Conservation (phyloP, 2,113 vertebrate species). For the Riparia riparia region DNA sequence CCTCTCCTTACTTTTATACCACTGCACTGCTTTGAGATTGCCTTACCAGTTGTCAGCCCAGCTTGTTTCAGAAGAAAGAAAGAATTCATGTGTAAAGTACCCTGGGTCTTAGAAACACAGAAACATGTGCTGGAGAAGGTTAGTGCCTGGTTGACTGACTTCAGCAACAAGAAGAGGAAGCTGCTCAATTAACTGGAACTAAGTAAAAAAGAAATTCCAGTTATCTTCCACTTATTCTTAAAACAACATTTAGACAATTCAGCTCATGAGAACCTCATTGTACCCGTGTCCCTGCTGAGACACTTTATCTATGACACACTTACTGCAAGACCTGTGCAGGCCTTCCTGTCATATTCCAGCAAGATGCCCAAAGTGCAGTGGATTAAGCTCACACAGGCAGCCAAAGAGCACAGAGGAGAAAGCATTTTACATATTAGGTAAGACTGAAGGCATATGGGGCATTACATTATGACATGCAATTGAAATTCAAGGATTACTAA, state of each 20-base stretch:
- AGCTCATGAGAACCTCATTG: not conserved
- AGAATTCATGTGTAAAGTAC: slow-evolving; percentile 61
- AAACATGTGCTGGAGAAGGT: slow-evolving; percentile 40
- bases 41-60: slow-evolving; percentile 53
- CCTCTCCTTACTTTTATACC: not conserved
- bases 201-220: slow-evolving; percentile 7
- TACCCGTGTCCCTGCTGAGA: not conserved
- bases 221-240: not conserved
- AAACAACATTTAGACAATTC: not conserved
- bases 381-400: not conserved
- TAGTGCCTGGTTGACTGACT: slow-evolving; percentile 34
- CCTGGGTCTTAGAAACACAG: slow-evolving; percentile 37
- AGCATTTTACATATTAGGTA: not conserved
- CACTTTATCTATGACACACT: not conserved
- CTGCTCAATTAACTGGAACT: not conserved
- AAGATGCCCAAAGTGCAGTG: accelerated
- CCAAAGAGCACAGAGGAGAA: not conserved
- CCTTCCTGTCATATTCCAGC: not conserved
- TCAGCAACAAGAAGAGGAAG: slow-evolving; percentile 23
- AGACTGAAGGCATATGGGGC: not conserved
- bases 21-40: not conserved
- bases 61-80: slow-evolving; percentile 47
- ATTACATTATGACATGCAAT: not conserved
- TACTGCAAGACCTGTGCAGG: not conserved
- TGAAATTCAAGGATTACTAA: not conserved